Base-by-base conservation (phyloP, 2,888 invertebrate species). In the Tineola bisselliella region DNA sequence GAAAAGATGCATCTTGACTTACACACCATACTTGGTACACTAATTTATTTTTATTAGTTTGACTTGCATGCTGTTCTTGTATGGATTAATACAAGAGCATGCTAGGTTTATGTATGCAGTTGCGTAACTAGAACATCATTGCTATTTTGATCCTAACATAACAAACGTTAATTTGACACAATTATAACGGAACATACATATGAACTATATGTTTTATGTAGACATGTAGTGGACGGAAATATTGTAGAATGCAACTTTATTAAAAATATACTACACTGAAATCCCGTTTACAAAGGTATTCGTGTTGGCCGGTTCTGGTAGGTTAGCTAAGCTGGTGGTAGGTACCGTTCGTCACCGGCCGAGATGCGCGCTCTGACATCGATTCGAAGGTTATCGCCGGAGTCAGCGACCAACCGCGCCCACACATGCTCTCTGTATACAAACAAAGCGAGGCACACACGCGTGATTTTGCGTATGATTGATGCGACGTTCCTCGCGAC, bases 401-500 rank as follows among this genome's bases (percentile, higher is more conserved):
- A 77, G 84, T 86, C 84, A 84, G 79, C 84, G 84, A 83, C 84
- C 84, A 84, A 78, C 66, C 77, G 73, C 79, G 79, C 83, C 81
- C 77, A 83, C 84, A 81, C 75, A 76, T 81, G 76, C 74, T 71
- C 33, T 77, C 70, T 77, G 79, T 80, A 76, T 80, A 80, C 79
- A 79, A 79, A 79, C 79, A 79, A 72, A 68, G 61, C 64, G 33
- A 4, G n/a, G 13, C 33, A 56, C 38, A 31, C 56, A 18, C 38
- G 38, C 38, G 38, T 38, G 10, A 38, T 38, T 38, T 30, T 30
- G 57, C 18, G 17, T 25, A 38, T 38, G 57, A 18, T 18, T 19
- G 57, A 57, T 57, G 10, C 38, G n/a, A n/a, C 10, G 19, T 52
- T 15, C 17, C 52, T 48, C 52, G n/a, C 30, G 43, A 8, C 13